These are phyloP conservation scores for Nomada goodeniana DNA, from an alignment of 2,888 invertebrate genomes.

Conservation along the genomic window DNA sequence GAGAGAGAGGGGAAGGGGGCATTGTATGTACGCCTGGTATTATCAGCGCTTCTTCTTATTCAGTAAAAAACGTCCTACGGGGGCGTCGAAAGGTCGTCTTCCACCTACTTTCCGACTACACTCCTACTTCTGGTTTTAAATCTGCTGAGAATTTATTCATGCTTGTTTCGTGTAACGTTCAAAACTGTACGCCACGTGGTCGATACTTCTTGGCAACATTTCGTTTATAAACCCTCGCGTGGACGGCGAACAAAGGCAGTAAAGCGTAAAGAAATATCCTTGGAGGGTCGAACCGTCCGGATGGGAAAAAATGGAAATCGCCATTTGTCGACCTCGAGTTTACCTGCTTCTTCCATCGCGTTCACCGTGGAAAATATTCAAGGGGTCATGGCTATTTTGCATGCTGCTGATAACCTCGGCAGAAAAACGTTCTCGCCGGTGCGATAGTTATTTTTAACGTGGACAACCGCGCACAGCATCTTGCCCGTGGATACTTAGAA, in stretches of 20 bases:
- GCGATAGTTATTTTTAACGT: slow-evolving; percentile 43
- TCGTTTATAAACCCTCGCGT: slow-evolving; percentile 18
- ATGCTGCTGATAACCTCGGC: slow-evolving; percentile 45
- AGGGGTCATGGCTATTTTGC: slow-evolving; percentile 48
- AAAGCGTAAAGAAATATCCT: slow-evolving; percentile 43
- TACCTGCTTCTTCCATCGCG: slow-evolving; percentile 20
- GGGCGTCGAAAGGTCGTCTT: slow-evolving; percentile 62
- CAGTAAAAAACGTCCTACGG: slow-evolving; percentile 43
- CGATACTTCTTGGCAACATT: slow-evolving; percentile 8
- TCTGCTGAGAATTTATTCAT: slow-evolving; percentile 34
- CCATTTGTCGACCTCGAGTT: slow-evolving; percentile 46
- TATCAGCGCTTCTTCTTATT: slow-evolving; percentile 41
- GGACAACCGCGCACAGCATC: slow-evolving; percentile 39
- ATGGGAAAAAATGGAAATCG: slow-evolving; percentile 35
- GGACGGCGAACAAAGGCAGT: slow-evolving; percentile 32
- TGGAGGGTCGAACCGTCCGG: slow-evolving; percentile 53
- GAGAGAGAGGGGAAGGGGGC: not conserved
- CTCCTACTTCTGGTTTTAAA: slow-evolving; percentile 4
- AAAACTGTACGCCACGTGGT: no score
- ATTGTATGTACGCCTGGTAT: slow-evolving; percentile 47
- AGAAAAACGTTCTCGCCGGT: slow-evolving; percentile 25
- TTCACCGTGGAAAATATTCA: slow-evolving; percentile 45
- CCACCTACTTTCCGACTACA: slow-evolving; percentile 27
- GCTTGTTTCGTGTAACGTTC: not conserved
- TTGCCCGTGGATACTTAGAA: slow-evolving; percentile 44